phyloP scores from a whole-genome alignment of 2,888 invertebrate genomes.

The Charanyca ferruginea region DNA sequence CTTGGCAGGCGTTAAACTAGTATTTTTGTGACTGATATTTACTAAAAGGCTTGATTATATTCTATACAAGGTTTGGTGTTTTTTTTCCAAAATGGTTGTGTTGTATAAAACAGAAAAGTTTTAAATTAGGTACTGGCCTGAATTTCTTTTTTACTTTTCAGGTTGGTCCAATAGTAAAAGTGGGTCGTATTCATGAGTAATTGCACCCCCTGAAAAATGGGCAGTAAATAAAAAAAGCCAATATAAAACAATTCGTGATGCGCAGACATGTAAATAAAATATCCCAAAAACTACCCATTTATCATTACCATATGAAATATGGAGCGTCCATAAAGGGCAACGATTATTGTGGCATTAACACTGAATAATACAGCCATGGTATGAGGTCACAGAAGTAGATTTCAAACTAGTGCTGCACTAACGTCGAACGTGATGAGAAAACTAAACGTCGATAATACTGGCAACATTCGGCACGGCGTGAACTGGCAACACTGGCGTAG shows the following conservation, averaged over 20 bases:
- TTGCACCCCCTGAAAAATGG: no score
- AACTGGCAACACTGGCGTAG: conserved; percentile 49
- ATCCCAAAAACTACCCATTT: not conserved
- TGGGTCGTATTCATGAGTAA: not conserved
- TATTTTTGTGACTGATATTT: not conserved
- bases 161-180: not conserved
- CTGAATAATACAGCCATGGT: conserved; percentile 48
- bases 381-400: conserved; percentile 51
- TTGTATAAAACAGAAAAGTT: no score
- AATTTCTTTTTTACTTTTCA: not conserved
- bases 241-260: not conserved
- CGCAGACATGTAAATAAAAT: not conserved
- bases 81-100: not conserved
- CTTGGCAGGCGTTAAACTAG: not conserved
- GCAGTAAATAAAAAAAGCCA: not conserved
- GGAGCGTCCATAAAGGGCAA: conserved; percentile 45
- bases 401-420: conserved; percentile 56
- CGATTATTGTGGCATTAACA: conserved; percentile 44
- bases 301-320: conserved; percentile 52
- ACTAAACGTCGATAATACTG: conserved; percentile 53
- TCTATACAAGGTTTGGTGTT: not conserved
- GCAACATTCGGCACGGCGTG: conserved; percentile 53
- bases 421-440: conserved; percentile 66
- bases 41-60: not conserved
- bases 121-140: not conserved